Percentiles rank a stretch among this genome's conserved stretches.
phyloP scores from a whole-genome alignment of 2,888 invertebrate genomes.

The Plagodis dolabraria region DNA sequence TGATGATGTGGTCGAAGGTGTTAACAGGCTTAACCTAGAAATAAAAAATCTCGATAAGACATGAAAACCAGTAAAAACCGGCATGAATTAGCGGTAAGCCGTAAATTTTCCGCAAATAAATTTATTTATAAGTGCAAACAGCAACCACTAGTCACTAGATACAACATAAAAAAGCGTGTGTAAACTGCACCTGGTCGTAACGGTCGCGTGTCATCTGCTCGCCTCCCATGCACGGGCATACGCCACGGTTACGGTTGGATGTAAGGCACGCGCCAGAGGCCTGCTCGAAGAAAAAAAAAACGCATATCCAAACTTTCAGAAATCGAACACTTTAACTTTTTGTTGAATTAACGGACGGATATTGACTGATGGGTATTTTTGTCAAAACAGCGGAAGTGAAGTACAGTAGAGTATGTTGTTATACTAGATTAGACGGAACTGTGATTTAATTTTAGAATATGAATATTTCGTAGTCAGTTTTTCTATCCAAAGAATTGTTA shows the following conservation, averaged over 20 bases:
- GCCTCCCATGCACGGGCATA: constrained; percentile 60
- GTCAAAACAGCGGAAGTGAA: constrained; percentile 9
- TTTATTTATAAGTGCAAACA: constrained; percentile 8
- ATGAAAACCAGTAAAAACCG: too few relatives aligned
- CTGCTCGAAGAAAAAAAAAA: constrained; percentile 41
- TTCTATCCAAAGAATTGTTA: too few relatives aligned
- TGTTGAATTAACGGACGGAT: constrained; percentile 43
- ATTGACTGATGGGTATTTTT: constrained; percentile 37
- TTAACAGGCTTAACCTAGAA: too few relatives aligned
- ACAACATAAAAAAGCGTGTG: neutral
- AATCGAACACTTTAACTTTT: constrained; percentile 42
- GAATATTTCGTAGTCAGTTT: too few relatives aligned
- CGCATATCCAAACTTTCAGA: constrained; percentile 38
- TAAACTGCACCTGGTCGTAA: constrained; percentile 77
- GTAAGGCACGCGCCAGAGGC: constrained; percentile 71
- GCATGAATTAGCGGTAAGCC: too few relatives aligned
- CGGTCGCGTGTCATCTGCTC: constrained; percentile 84
- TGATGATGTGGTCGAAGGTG: too few relatives aligned
- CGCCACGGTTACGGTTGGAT: constrained; percentile 77
- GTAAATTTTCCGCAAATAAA: neutral
- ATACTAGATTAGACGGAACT: too few relatives aligned
- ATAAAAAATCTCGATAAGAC: too few relatives aligned
- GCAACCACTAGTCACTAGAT: constrained; percentile 7
- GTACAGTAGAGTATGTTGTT: too few relatives aligned
- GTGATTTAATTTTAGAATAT: too few relatives aligned